A percentile compares a stretch with the other conserved stretches of the same genome.
Conservation (phyloP, 1,140 invertebrate species). For the Matsumurasca onukii region DNA sequence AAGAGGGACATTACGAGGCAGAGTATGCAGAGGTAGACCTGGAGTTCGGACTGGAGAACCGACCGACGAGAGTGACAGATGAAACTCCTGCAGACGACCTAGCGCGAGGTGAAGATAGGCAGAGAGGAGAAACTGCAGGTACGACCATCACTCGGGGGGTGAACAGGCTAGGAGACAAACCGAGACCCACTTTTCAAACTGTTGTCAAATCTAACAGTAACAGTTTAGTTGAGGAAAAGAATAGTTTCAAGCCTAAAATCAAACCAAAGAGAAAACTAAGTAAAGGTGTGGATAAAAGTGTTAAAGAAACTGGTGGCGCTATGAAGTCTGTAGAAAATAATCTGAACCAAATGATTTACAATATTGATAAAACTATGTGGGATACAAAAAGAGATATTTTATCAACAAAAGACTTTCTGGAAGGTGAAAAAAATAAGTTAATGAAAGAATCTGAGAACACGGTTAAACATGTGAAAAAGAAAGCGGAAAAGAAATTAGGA, state of each 20-base stretch:
- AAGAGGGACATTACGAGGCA: conserved; percentile 18
- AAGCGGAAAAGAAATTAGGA: background rate
- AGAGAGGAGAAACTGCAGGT: background rate
- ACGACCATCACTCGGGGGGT: no score
- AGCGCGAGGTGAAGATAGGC: background rate
- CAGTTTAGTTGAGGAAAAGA: no score
- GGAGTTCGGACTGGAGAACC: background rate
- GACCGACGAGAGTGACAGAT: background rate
- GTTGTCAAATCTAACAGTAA: no score
- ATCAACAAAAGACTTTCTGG: background rate
- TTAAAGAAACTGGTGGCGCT: background rate
- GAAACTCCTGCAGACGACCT: background rate
- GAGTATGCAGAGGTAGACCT: conserved; percentile 13
- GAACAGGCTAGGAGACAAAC: no score
- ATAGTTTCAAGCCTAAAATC: background rate
- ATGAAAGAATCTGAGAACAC: background rate
- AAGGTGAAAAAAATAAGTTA: conserved; percentile 15
- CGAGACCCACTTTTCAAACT: no score
- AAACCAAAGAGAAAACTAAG: background rate
- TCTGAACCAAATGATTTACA: conserved; percentile 16
- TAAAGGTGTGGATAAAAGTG: background rate
- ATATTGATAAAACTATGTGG: conserved; percentile 21
- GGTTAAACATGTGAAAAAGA: background rate
- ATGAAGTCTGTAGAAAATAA: background rate
- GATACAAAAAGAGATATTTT: conserved; percentile 3